Base-by-base conservation (phyloP, 2,888 invertebrate species). In the Deilephila porcellus region DNA sequence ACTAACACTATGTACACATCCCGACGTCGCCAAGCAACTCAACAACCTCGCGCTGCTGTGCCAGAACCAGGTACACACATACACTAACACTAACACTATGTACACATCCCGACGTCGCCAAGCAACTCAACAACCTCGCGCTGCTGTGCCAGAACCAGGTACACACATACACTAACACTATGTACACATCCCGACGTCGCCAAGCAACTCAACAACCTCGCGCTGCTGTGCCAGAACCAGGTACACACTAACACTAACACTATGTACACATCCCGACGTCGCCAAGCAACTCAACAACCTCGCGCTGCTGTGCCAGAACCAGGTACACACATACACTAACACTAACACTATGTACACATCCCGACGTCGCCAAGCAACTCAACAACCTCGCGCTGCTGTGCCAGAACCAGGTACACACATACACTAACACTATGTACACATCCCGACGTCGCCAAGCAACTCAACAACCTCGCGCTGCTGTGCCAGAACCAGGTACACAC, bases 231-330 rank as follows among this genome's bases (percentile, higher is more conserved):
- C 91, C 99, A 56, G 95, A 99, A 99, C 94, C 99, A 99, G 95
- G 97, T 96, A 85, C 45, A 6, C 25, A n/a, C 19, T 6, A 0
- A 19, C 19, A 70, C 71, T 45, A 20, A 45, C 64, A 25, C 11
- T 32, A 7, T 14, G 4, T 1, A n/a, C n/a, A n/a, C 99, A 99
- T 95, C 99, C 99, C 72, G 99, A 99, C 94, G 99, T 99, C 53
- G 99, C 99, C 78, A 99, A 99, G 91, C 99, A 99, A 90, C 96
- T 99, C 81, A 99, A 99, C 95, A 99, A 99, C 95, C 96, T 99
- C 80, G 99, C 99, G 32, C 95, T 99, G 80, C 96, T 99, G 73
- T 99, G 99, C 91, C 99, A 56, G 95, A 99, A 99, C 94, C 99
- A 99, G 95, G 97, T 96, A 85, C 45, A 6, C 25, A n/a, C 19